Evolutionary conservation across 2,113 vertebrate species (phyloP).

Genomic region (Thamnophis sirtalis): DNA sequence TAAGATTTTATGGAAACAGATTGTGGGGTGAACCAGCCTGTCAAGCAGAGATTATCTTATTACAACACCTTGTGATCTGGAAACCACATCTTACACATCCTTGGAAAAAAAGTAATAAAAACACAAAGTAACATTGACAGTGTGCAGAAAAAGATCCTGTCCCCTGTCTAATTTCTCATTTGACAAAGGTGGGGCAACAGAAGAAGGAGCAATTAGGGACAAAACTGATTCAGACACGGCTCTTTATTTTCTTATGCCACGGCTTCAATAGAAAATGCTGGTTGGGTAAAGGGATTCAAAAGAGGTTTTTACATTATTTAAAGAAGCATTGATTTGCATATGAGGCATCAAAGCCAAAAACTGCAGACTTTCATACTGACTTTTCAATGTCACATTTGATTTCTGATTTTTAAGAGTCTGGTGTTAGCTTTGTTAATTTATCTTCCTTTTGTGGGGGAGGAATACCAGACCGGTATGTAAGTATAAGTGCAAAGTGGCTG

Average conservation of each 20-base stretch:
- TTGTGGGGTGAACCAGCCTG: not conserved
- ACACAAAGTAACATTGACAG: not conserved
- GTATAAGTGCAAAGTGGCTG: not conserved
- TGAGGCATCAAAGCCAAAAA: not conserved
- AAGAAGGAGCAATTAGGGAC: not conserved
- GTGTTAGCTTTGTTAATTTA: not conserved
- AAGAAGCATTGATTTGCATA: not conserved
- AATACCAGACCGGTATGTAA: not conserved
- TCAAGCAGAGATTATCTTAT: not conserved
- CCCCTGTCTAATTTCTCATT: not conserved
- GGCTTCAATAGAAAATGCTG: not conserved
- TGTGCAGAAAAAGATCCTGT: not conserved
- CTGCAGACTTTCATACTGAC: no score
- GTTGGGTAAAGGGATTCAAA: not conserved
- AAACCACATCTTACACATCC: not conserved
- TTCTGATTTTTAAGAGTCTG: not conserved
- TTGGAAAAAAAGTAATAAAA: not conserved
- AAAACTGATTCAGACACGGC: no score
- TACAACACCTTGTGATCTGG: not conserved
- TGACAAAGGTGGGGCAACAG: not conserved
- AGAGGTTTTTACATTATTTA: not conserved
- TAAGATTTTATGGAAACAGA: not conserved
- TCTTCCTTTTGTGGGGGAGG: not conserved
- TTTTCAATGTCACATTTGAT: not conserved
- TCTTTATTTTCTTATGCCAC: not conserved